Percentiles rank a stretch among this genome's conserved stretches.
Evolutionary conservation across 23 tunicate genomes (phyloP).

Genomic region (Halocynthia roretzi): DNA sequence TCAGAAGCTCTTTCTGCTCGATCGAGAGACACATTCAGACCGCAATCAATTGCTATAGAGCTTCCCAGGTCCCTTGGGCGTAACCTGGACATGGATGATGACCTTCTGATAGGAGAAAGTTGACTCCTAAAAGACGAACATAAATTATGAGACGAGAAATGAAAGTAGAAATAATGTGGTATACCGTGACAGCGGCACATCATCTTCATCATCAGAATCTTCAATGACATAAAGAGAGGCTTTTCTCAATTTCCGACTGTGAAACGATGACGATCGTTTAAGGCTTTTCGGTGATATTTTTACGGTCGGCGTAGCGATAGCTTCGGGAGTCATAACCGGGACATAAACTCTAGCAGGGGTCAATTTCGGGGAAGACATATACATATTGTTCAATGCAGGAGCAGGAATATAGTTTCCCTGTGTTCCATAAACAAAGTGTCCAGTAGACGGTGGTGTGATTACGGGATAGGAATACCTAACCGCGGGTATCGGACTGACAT

Average conservation of each 20-base stretch:
- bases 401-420: constrained; percentile 8
- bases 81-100: constrained; percentile 38
- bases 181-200: constrained; percentile 45
- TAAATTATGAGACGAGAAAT: background rate
- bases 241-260: constrained; percentile 24
- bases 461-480: background rate
- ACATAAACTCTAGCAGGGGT: constrained; percentile 45
- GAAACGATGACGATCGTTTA: constrained; percentile 20
- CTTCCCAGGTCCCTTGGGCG: constrained; percentile 12
- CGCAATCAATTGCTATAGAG: constrained; percentile 9
- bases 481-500: background rate
- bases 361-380: constrained; percentile 5
- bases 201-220: constrained; percentile 51
- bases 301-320: constrained; percentile 20
- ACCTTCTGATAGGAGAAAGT: constrained; percentile 29
- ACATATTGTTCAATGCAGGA: constrained; percentile 24
- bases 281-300: constrained; percentile 41
- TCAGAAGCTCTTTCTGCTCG: constrained; percentile 60
- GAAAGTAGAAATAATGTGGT: background rate
- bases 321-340: constrained; percentile 11
- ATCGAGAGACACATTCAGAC: constrained; percentile 47
- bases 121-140: constrained; percentile 31
- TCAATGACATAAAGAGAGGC: constrained; percentile 27
- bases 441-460: background rate
- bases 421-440: background rate